Conservation (phyloP, 2,888 invertebrate species). For the Andrena chrysosceles region DNA sequence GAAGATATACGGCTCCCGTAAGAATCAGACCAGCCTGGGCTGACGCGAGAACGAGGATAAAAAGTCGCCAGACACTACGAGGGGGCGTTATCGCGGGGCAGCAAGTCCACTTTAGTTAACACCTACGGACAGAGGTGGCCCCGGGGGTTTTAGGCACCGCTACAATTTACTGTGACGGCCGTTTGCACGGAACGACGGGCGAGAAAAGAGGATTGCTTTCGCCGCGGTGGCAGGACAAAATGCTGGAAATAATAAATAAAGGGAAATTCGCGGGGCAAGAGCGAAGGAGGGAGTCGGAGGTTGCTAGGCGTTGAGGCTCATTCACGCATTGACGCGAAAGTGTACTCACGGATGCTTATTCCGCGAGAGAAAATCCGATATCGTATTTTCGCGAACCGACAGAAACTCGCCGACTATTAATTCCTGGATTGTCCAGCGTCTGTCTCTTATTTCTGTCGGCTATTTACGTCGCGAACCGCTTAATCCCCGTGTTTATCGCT, state of each 20-base stretch:
- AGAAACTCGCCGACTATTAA: slow-evolving; percentile 35
- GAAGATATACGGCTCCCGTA: background rate
- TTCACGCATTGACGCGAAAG: slow-evolving; percentile 35
- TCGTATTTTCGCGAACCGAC: slow-evolving; percentile 45
- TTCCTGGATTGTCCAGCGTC: slow-evolving; percentile 14
- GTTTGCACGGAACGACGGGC: slow-evolving; percentile 16
- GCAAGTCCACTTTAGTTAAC: slow-evolving; percentile 59
- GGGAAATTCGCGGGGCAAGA: slow-evolving; percentile 9
- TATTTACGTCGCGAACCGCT: slow-evolving; percentile 8
- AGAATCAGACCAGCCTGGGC: background rate
- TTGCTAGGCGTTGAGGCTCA: slow-evolving; percentile 9
- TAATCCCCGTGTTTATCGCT: slow-evolving; percentile 28
- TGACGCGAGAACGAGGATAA: background rate
- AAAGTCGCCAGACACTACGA: background rate
- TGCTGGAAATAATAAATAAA: slow-evolving; percentile 45
- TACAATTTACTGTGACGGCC: slow-evolving; percentile 23
- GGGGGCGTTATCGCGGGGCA: slow-evolving; percentile 34
- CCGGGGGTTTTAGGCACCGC: slow-evolving; percentile 26
- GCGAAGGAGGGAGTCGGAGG: background rate
- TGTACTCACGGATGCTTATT: slow-evolving; percentile 31
- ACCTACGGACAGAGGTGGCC: slow-evolving; percentile 51
- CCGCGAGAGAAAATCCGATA: slow-evolving; percentile 44
- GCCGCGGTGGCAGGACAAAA: slow-evolving; percentile 13
- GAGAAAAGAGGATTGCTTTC: slow-evolving; percentile 51
- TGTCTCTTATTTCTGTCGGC: slow-evolving; percentile 2